Evolutionary conservation across 2,888 invertebrate species (phyloP).

Genomic region (Pandemis cinnamomeana): DNA sequence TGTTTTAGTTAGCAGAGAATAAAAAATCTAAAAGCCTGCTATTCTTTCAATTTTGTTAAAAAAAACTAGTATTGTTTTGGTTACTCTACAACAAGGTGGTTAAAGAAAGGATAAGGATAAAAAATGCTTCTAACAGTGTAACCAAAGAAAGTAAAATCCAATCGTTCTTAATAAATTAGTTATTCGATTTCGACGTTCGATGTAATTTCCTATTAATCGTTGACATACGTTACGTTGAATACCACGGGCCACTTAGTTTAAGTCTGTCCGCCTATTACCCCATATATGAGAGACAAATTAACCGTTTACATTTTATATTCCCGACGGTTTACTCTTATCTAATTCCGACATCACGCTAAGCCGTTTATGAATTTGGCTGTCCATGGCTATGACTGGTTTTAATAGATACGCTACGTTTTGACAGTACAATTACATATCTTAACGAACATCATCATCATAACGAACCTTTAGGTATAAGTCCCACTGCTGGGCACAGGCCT

Average conservation of each 20-base stretch:
- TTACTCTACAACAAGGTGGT: too few relatives aligned
- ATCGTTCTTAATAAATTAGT: slow-evolving; percentile 9
- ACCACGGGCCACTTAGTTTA: slow-evolving; percentile 7
- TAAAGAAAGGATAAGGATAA: background rate
- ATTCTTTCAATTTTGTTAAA: too few relatives aligned
- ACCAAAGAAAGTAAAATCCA: background rate
- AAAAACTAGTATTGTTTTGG: too few relatives aligned
- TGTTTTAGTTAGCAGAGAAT: too few relatives aligned
- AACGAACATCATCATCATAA: too few relatives aligned
- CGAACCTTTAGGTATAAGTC: too few relatives aligned
- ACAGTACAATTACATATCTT: background rate
- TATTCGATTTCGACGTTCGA: slow-evolving; percentile 10
- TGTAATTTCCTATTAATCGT: slow-evolving; percentile 27
- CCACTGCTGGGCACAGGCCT: too few relatives aligned
- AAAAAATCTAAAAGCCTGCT: too few relatives aligned
- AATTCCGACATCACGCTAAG: slow-evolving; percentile 62
- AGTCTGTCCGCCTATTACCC: slow-evolving; percentile 39
- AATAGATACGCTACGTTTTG: background rate
- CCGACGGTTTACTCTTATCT: slow-evolving; percentile 63
- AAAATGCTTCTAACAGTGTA: background rate
- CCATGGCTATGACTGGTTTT: background rate
- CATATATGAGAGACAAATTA: slow-evolving; percentile 57
- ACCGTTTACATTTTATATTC: slow-evolving; percentile 59
- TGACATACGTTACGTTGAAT: slow-evolving; percentile 12
- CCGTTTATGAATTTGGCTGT: slow-evolving; percentile 54